These are phyloP conservation scores for Lethenteron reissneri DNA, from an alignment of 2,113 vertebrate genomes.

Conservation along the genomic window DNA sequence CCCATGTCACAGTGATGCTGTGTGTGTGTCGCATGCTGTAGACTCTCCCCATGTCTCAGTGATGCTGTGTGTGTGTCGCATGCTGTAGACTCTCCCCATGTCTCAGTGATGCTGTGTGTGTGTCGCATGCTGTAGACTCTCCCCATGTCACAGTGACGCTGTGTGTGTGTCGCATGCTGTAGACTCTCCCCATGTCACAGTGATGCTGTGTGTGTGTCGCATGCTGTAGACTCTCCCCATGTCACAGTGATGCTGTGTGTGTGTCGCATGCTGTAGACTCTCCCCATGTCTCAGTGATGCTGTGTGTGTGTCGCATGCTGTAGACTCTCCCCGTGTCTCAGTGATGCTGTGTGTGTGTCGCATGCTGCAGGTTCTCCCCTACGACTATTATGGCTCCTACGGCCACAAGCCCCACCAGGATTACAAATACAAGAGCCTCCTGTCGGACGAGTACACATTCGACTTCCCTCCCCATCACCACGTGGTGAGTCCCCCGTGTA, in stretches of 20 bases:
- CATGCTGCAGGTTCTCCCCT: conserved; percentile 36
- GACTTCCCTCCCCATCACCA: conserved; percentile 63
- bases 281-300: neutral
- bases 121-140: too few relatives aligned
- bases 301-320: neutral
- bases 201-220: rapidly evolving
- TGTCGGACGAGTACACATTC: conserved; percentile 61
- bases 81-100: too few relatives aligned
- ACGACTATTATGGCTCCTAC: conserved; percentile 66
- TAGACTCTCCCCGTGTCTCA: neutral
- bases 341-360: rapidly evolving
- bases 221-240: conserved; percentile 29
- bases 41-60: conserved; percentile 8
- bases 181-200: neutral
- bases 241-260: too few relatives aligned
- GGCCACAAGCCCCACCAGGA: conserved; percentile 21
- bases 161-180: conserved; percentile 22
- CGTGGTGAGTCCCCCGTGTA: conserved; percentile 23
- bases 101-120: too few relatives aligned
- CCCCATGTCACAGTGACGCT: conserved; percentile 54
- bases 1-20: conserved; percentile 6
- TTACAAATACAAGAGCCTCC: conserved; percentile 38
- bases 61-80: too few relatives aligned
- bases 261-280: neutral
- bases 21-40: too few relatives aligned